Percentiles rank a stretch among this genome's conserved stretches.
Evolutionary conservation across 2,113 vertebrate genomes (phyloP).

Genomic region (Hylia prasina): DNA sequence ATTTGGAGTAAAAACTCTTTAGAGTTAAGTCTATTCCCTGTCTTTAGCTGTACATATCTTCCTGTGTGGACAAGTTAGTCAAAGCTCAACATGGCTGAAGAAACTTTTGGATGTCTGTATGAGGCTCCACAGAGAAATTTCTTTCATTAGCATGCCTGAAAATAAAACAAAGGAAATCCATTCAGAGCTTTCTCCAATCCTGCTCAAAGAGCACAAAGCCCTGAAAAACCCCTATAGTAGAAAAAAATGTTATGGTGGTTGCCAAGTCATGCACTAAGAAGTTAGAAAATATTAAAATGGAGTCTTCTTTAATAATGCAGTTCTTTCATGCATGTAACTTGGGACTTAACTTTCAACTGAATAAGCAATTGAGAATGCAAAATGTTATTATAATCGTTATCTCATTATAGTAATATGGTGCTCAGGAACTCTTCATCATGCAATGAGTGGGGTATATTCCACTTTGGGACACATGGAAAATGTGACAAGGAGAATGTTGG

Average conservation of each 20-base stretch:
- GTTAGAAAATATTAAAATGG: conserved; percentile 53
- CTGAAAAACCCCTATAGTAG: neutral
- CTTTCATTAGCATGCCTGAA: conserved; percentile 6
- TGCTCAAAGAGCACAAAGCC: conserved; percentile 25
- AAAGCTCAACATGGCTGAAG: neutral
- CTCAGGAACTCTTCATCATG: neutral
- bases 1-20: neutral
- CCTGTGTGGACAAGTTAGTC: neutral
- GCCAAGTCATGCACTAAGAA: conserved; percentile 38
- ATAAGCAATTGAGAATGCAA: conserved; percentile 23
- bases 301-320: conserved; percentile 6
- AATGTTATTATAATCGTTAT: neutral
- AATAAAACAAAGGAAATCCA: conserved; percentile 46
- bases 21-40: neutral
- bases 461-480: neutral
- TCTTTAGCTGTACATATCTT: neutral
- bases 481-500: neutral
- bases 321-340: neutral
- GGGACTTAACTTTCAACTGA: conserved; percentile 37
- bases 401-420: neutral
- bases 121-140: neutral
- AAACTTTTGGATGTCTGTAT: neutral
- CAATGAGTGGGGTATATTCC: neutral
- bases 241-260: conserved; percentile 13
- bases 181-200: neutral